Base-by-base conservation (phyloP, 2,797 vertebrate species). In the Vireo griseus region DNA sequence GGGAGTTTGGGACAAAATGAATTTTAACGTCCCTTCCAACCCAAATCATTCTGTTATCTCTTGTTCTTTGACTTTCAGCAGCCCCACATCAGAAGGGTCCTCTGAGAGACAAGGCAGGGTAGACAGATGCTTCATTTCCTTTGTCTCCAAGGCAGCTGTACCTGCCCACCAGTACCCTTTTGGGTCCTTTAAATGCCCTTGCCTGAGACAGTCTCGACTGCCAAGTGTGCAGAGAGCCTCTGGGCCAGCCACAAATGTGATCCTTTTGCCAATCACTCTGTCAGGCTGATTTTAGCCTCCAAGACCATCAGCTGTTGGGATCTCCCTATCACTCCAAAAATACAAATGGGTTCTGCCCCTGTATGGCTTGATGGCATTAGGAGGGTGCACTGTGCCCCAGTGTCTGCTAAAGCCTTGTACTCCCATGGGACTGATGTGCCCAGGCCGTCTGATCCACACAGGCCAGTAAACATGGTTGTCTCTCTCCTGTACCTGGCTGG, bases 201-300 rank as follows among this genome's bases (percentile, higher is more conserved):
- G 2, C 13, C 24, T 0, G 1, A 44, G 42, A 28, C 2, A 13
- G 19, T 37, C 21, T 37, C 11, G n/a, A n/a, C n/a, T 68, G 42
- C 48, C 47, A 42, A n/a, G 28, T 13, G 31, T 55, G 22, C 48
- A 6, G 28, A 44, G 55, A 50, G 13, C 63, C 28, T 75, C 37
- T 62, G 16, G n/a, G 24, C 37, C 50, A 33, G 6, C 44, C 14
- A 29, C n/a, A 33, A 35, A 0, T 44, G 63, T 16, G 5, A 3
- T 45, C 29, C 2, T 62, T 54, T 48, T 61, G 47, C 40, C 69
- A 67, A 2, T 47, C 10, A 28, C 45, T 59, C 29, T 63, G 39
- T n/a, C 54, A 29, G 50, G 16, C 24, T 51, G n/a, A 11, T 44
- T 25, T 63, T 25, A 50, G 63, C 42, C 28, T 75, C 48, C n/a